Evolutionary conservation across 2,797 vertebrate species (phyloP).

Genomic region (Sparidentex hasta): DNA sequence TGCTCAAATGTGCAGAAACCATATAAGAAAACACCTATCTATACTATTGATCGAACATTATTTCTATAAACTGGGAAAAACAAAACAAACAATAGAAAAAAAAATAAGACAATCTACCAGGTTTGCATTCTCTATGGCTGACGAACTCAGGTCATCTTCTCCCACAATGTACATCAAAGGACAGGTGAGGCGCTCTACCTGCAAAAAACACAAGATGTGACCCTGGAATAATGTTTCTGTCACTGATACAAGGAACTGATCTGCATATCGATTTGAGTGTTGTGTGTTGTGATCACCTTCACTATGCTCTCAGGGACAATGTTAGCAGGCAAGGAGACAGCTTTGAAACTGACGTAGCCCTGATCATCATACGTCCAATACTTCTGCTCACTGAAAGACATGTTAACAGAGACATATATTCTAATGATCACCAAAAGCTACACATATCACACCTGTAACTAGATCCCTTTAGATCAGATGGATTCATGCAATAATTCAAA

Average conservation of each 20-base stretch:
- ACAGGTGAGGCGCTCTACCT: constrained; percentile 77
- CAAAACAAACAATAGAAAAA: neutral
- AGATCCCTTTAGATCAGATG: neutral
- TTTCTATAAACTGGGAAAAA: neutral
- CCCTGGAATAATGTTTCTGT: neutral
- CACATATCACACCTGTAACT: neutral
- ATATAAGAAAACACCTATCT: neutral
- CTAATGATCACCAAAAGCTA: too few species aligned
- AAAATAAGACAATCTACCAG: constrained; percentile 57
- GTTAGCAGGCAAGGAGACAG: constrained; percentile 37
- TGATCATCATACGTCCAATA: constrained; percentile 48
- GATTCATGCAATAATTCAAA: neutral
- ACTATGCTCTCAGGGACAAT: constrained; percentile 43
- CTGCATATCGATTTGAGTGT: neutral
- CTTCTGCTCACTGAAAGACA: constrained; percentile 43
- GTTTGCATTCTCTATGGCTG: constrained; percentile 67
- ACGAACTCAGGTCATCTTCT: constrained; percentile 68
- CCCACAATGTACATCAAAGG: constrained; percentile 77
- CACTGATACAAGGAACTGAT: neutral
- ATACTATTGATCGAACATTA: neutral
- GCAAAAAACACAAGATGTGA: constrained; percentile 33
- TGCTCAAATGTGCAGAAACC: neutral
- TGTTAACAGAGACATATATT: neutral
- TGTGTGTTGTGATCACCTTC: constrained; percentile 62
- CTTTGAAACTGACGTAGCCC: constrained; percentile 62